Conservation (phyloP, 2,888 invertebrate species). For the Endomychus coccineus region DNA sequence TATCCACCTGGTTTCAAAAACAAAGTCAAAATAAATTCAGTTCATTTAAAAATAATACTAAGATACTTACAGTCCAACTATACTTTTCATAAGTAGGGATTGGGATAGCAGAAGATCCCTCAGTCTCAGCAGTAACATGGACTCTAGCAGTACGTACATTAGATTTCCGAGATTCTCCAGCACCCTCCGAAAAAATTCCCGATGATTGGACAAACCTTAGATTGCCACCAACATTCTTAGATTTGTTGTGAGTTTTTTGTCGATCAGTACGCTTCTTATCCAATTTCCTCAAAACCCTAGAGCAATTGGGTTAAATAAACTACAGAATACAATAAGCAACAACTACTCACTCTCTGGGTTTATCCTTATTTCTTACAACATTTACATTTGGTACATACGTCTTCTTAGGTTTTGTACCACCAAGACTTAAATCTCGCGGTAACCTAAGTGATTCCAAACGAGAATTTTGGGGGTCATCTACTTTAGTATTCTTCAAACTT, state of each 20-base stretch:
- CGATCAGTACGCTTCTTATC: conserved; percentile 21
- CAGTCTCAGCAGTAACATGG: conserved; percentile 19
- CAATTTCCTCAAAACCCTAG: conserved; percentile 21
- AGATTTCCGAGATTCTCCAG: conserved; percentile 29
- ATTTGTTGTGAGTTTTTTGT: conserved; percentile 9
- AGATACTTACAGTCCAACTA: conserved; percentile 26
- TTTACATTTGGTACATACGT: conserved; percentile 39
- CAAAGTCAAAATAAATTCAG: not conserved
- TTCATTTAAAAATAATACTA: not conserved
- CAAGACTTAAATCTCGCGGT: conserved; percentile 38
- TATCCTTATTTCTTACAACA: conserved; percentile 35
- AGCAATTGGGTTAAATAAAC: conserved; percentile 9
- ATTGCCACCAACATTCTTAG: conserved; percentile 10
- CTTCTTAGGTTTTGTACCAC: conserved; percentile 36
- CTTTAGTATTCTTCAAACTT: conserved; percentile 18
- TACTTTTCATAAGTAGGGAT: conserved; percentile 31
- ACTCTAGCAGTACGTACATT: conserved; percentile 29
- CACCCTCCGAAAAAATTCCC: conserved; percentile 39
- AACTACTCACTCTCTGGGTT: conserved; percentile 29
- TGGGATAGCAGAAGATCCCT: conserved; percentile 21
- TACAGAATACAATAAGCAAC: not conserved
- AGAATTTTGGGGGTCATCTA: conserved; percentile 16
- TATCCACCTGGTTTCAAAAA: conserved; percentile 25
- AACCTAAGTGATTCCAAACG: conserved; percentile 35
- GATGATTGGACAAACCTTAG: conserved; percentile 32